phyloP scores from a whole-genome alignment of 2,113 vertebrate genomes.

The Spea bombifrons region DNA sequence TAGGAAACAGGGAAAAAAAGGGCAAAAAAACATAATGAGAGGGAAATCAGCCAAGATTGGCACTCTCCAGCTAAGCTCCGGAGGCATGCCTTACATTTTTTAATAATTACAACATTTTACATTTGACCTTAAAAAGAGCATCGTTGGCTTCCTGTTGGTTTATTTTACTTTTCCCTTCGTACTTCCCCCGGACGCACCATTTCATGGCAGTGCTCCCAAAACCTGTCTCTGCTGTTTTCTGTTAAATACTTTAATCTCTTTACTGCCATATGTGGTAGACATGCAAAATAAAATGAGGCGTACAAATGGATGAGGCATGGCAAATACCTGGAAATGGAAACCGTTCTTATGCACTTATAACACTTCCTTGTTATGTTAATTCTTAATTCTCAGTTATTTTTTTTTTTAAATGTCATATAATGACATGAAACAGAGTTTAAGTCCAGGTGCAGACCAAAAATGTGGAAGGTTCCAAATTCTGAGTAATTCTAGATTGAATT shows the following conservation, averaged over 20 bases:
- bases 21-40: conserved; percentile 4
- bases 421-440: too few species aligned
- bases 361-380: background rate
- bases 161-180: conserved; percentile 23
- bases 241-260: conserved; percentile 14
- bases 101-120: conserved; percentile 34
- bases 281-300: conserved; percentile 6
- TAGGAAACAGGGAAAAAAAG: conserved; percentile 23
- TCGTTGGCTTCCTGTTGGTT: conserved; percentile 15
- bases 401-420: too few species aligned
- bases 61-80: conserved; percentile 12
- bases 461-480: too few species aligned
- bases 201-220: background rate
- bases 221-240: conserved; percentile 16
- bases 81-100: conserved; percentile 36
- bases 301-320: conserved; percentile 23
- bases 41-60: conserved; percentile 4
- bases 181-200: conserved; percentile 15
- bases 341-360: background rate
- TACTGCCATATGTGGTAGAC: background rate
- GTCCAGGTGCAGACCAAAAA: too few species aligned
- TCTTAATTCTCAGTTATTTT: background rate
- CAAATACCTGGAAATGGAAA: background rate
- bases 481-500: too few species aligned
- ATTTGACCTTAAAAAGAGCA: conserved; percentile 21